phyloP scores from a whole-genome alignment of 1,140 invertebrate species.

The Metopolophium dirhodum region DNA sequence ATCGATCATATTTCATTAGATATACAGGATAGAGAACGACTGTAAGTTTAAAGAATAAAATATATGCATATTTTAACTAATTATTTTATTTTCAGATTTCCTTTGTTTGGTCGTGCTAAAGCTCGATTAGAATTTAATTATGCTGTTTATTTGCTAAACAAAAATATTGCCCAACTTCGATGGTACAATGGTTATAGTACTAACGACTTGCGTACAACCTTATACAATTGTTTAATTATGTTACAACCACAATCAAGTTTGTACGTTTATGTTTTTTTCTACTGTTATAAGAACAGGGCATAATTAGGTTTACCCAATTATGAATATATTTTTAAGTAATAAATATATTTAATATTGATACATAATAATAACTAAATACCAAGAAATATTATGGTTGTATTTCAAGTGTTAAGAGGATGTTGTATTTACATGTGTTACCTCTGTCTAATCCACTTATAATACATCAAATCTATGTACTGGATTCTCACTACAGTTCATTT shows the following conservation, averaged over 20 bases:
- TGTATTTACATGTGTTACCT: not conserved
- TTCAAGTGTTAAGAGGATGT: not conserved
- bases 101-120: constrained; percentile 77
- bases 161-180: constrained; percentile 83
- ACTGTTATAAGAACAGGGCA: not conserved
- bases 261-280: constrained; percentile 15
- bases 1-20: constrained; percentile 77
- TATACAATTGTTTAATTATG: constrained; percentile 74
- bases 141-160: constrained; percentile 85
- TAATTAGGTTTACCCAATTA: not conserved
- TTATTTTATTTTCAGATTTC: constrained; percentile 69
- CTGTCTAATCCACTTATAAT: not conserved
- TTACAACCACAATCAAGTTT: constrained; percentile 62
- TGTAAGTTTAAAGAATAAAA: constrained; percentile 67
- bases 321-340: not conserved
- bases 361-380: too few relatives aligned
- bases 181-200: constrained; percentile 76
- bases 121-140: constrained; percentile 79
- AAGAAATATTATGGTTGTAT: not conserved
- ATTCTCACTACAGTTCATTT: too few relatives aligned
- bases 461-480: not conserved
- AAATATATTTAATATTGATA: not conserved
- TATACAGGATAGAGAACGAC: constrained; percentile 75
- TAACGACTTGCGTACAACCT: constrained; percentile 74
- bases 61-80: not conserved